These are phyloP conservation scores for Caiman crocodilus DNA, from an alignment of 2,797 vertebrate species.

Conservation along the genomic window DNA sequence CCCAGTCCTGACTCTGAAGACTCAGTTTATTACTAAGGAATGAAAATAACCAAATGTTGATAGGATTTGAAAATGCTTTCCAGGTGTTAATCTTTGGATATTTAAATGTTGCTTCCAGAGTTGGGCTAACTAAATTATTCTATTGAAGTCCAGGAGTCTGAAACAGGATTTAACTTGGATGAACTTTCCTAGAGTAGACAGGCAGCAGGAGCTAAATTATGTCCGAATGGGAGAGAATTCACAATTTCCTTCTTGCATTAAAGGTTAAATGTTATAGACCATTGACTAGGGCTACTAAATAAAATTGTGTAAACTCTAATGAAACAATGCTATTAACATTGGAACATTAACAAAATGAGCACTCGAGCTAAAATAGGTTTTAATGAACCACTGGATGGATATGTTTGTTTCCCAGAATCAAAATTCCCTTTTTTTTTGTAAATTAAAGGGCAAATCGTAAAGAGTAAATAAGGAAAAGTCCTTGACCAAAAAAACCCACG, in stretches of 20 bases:
- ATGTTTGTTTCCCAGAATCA: background rate
- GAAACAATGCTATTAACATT: background rate
- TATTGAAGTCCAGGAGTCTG: background rate
- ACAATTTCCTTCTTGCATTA: background rate
- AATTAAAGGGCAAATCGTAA: background rate
- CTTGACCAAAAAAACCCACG: background rate
- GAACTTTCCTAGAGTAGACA: background rate
- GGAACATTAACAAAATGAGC: background rate
- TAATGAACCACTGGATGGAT: background rate
- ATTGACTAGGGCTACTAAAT: background rate
- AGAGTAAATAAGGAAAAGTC: constrained; percentile 18
- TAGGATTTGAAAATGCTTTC: rapidly evolving
- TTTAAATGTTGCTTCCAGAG: background rate
- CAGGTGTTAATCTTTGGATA: background rate
- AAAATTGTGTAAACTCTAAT: background rate
- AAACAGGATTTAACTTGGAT: background rate
- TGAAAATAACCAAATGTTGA: background rate
- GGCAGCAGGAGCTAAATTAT: background rate
- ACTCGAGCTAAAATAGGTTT: background rate
- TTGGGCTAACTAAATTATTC: rapidly evolving
- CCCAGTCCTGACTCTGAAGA: background rate
- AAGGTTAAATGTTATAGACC: background rate
- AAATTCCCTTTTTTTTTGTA: background rate
- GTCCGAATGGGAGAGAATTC: background rate
- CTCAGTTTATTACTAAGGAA: rapidly evolving